Conservation (phyloP, 37 sponge, comb jelly and placozoan species). For the Beroe ovata region DNA sequence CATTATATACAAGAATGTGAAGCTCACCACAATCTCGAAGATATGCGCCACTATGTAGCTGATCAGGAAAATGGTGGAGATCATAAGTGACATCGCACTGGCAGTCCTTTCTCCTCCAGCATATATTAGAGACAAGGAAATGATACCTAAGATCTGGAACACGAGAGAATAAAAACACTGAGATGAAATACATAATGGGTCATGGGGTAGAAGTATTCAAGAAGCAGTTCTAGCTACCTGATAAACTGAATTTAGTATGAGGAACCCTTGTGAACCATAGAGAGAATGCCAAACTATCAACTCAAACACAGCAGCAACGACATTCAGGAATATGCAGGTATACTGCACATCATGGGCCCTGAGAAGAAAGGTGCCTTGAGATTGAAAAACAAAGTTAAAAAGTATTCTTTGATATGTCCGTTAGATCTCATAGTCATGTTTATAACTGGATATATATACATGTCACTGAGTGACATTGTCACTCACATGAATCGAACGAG, state of each 20-base stretch:
- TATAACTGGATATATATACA: too few relatives aligned
- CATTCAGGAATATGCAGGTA: background rate
- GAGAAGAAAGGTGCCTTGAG: background rate
- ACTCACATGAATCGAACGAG: conserved; percentile 47
- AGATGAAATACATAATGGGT: background rate
- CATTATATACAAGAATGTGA: too few relatives aligned
- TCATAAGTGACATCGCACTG: background rate
- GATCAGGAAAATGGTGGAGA: background rate
- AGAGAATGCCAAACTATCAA: conserved; percentile 37
- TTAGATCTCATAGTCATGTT: too few relatives aligned
- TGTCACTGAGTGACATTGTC: too few relatives aligned
- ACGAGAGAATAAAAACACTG: background rate
- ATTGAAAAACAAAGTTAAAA: too few relatives aligned
- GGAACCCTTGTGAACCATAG: background rate
- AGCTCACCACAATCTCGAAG: conserved; percentile 3
- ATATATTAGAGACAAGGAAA: background rate
- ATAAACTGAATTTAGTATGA: conserved; percentile 54
- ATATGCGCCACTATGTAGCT: background rate
- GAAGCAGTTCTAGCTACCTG: conserved; percentile 3
- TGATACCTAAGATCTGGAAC: conserved; percentile 17
- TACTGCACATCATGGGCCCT: conserved; percentile 45
- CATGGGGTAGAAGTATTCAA: background rate
- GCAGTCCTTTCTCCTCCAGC: conserved; percentile 49
- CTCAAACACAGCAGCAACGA: background rate
- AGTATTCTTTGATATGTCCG: too few relatives aligned